Base-by-base conservation (phyloP, 2,888 invertebrate species). In the Calameuta filiformis region DNA sequence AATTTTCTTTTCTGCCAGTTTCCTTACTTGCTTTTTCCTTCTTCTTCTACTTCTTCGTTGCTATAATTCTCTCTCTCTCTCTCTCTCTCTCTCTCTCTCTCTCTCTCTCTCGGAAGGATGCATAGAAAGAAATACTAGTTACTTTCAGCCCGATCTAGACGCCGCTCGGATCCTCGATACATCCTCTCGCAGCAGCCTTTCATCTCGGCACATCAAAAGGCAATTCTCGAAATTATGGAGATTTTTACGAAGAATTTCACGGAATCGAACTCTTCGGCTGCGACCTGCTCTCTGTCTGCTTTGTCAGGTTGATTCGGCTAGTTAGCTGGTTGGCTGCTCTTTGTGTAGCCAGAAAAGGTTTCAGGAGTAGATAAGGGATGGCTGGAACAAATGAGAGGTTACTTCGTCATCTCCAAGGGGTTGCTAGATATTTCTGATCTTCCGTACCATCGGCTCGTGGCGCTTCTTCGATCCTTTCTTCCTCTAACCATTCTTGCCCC, bases 201-300 rank as follows among this genome's bases (percentile, higher is more conserved):
- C 90, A 91, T 90, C 90, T 89, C 83, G 23, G 81, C 83, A 89
- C 89, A 90, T 90, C 90, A 90, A 91, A 91, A 90, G 89, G 85
- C 89, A 91, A 90, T 90, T 90, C 84, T 84, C 84, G 83, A 89
- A 91, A 90, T 91, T 91, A 91, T 91, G 91, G 89, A 89, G 86
- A 91, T 91, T 90, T 88, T 88, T 84, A 83, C 85, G 81, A 86
- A 85, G 86, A 88, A 87, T 87, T 86, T 83, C 82, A 83, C 82
- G 81, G 80, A 86, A 88, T 88, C 86, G 87, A 85, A 86, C 80
- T 83, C 85, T 77, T 73, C 31, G 37, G 75, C 69, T 75, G 40
- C 79, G 68, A 76, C 74, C 78, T 23, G 35, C 68, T 74, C 76
- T 76, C 69, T 31, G 78, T 76, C 69, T 71, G 12, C 23, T 56